phyloP scores from a whole-genome alignment of 1,140 invertebrate species.

The Phortica variegata region DNA sequence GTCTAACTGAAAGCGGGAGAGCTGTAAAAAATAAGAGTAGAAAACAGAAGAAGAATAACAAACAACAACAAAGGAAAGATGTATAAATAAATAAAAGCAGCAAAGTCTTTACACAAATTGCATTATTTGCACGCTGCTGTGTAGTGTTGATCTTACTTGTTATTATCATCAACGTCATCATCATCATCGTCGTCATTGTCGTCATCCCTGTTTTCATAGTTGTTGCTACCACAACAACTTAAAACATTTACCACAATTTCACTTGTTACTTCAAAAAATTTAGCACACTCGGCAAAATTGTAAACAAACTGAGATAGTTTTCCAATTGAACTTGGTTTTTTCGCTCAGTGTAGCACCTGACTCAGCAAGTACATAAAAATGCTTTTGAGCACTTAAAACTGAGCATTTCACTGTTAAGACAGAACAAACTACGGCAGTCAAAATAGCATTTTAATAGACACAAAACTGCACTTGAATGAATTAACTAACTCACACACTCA shows the following conservation, averaged over 20 bases:
- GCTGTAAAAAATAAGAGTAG: too few relatives aligned
- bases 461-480: not conserved
- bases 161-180: constrained; percentile 45
- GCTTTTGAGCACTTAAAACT: constrained; percentile 51
- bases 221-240: too few relatives aligned
- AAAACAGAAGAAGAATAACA: too few relatives aligned
- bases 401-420: constrained; percentile 25
- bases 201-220: too few relatives aligned
- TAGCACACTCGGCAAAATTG: constrained; percentile 27
- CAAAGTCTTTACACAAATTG: constrained; percentile 40
- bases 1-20: too few relatives aligned
- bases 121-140: constrained; percentile 51
- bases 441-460: constrained; percentile 53
- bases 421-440: constrained; percentile 50
- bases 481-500: too few relatives aligned
- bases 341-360: constrained; percentile 34
- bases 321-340: constrained; percentile 18
- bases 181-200: constrained; percentile 50
- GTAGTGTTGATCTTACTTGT: constrained; percentile 26
- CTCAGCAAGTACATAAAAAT: constrained; percentile 55
- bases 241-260: too few relatives aligned
- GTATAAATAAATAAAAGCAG: too few relatives aligned
- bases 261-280: constrained; percentile 8
- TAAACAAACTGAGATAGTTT: too few relatives aligned
- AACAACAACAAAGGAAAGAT: too few relatives aligned